A percentile compares a stretch with the other conserved stretches of the same genome.
These are phyloP conservation scores for Hydractinia echinata DNA, from an alignment of 30 jellyfish, hydroid and myxozoan genomes.

Conservation along the genomic window DNA sequence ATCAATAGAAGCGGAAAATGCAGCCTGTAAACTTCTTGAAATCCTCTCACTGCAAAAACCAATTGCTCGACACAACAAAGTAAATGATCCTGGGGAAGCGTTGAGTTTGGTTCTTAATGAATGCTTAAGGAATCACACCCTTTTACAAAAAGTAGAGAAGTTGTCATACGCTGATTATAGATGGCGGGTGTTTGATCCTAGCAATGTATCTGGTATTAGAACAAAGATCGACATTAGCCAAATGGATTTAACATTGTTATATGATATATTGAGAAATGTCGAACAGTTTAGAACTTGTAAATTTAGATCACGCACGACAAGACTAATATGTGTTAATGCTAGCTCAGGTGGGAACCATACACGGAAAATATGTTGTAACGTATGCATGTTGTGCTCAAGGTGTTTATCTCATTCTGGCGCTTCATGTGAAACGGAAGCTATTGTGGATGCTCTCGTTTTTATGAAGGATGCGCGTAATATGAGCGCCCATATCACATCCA, in stretches of 20 bases:
- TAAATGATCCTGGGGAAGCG: not conserved
- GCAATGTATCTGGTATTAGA: not conserved
- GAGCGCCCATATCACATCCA: not conserved
- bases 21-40: not conserved
- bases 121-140: too few species aligned
- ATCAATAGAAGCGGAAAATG: not conserved
- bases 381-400: not conserved
- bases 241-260: not conserved
- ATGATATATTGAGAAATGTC: not conserved
- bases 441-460: not conserved
- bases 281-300: not conserved
- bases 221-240: not conserved
- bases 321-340: not conserved
- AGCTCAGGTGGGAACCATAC: not conserved
- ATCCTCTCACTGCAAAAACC: not conserved
- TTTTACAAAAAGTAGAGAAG: too few species aligned
- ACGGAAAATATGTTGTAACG: not conserved
- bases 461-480: not conserved
- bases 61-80: not conserved
- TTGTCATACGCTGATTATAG: not conserved
- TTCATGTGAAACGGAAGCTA: not conserved
- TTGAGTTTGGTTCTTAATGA: not conserved
- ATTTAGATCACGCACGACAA: not conserved
- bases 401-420: not conserved
- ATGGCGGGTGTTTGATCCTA: not conserved